Evolutionary conservation across 2,888 invertebrate species (phyloP).

Genomic region (Amiota minor): DNA sequence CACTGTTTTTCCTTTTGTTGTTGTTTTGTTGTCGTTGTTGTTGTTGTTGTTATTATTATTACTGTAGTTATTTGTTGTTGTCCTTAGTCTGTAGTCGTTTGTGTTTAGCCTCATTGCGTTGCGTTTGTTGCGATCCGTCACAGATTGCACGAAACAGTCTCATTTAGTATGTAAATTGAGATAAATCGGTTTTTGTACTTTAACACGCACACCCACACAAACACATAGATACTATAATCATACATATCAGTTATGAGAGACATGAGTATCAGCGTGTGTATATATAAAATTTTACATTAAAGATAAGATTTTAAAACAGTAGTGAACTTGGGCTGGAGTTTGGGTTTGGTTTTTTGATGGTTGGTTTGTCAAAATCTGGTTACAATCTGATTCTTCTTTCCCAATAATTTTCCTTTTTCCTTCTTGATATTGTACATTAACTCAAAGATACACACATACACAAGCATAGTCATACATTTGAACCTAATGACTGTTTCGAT

Average conservation of each 20-base stretch:
- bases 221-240: conserved; percentile 20
- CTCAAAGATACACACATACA: background rate
- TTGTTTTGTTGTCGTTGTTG: background rate
- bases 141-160: conserved; percentile 56
- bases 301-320: too few relatives aligned
- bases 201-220: conserved; percentile 43
- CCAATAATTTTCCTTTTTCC: background rate
- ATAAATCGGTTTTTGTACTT: conserved; percentile 64
- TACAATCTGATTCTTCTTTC: background rate
- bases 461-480: too few relatives aligned
- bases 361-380: background rate
- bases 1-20: too few relatives aligned
- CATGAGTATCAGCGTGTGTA: background rate
- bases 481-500: background rate
- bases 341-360: too few relatives aligned
- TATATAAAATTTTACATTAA: background rate
- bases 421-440: background rate
- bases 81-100: conserved; percentile 31
- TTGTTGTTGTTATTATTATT: conserved; percentile 17
- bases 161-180: conserved; percentile 67
- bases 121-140: conserved; percentile 25
- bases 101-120: conserved; percentile 31
- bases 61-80: too few relatives aligned
- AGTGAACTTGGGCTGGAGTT: too few relatives aligned
- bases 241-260: background rate